Percentiles rank a stretch among this genome's conserved stretches.
These are phyloP conservation scores for Apoda limacodes DNA, from an alignment of 2,888 invertebrate genomes.

Conservation along the genomic window DNA sequence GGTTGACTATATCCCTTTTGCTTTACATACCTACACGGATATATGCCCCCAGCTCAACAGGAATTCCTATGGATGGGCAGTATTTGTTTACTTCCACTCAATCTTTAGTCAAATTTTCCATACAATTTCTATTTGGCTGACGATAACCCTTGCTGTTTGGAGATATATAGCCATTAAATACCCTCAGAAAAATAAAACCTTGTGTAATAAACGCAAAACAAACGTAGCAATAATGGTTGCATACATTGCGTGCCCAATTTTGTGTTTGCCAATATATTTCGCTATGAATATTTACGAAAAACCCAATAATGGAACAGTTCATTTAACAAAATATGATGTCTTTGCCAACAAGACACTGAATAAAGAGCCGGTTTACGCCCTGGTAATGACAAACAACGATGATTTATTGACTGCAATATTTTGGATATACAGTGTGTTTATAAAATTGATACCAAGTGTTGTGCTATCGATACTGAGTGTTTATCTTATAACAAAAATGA, in stretches of 20 bases:
- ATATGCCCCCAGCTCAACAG: constrained; percentile 54
- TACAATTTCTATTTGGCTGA: constrained; percentile 93
- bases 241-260: constrained; percentile 83
- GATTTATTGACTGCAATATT: constrained; percentile 79
- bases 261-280: constrained; percentile 87
- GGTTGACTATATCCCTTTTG: constrained; percentile 93
- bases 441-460: constrained; percentile 92
- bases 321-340: constrained; percentile 28
- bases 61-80: constrained; percentile 79
- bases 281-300: constrained; percentile 74
- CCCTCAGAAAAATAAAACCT: constrained; percentile 82
- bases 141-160: constrained; percentile 93
- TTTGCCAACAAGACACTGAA: constrained; percentile 26
- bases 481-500: constrained; percentile 79
- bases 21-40: constrained; percentile 81
- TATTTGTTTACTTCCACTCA: constrained; percentile 89
- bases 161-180: constrained; percentile 89
- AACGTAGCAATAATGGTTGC: constrained; percentile 80
- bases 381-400: constrained; percentile 75
- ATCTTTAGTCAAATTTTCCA: constrained; percentile 90
- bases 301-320: constrained; percentile 31
- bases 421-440: constrained; percentile 92
- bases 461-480: constrained; percentile 86
- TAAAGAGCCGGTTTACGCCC: constrained; percentile 71
- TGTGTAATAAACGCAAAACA: constrained; percentile 86